These are phyloP conservation scores for Leptodactylus fallax DNA, from an alignment of 2,797 vertebrate genomes.

Conservation along the genomic window DNA sequence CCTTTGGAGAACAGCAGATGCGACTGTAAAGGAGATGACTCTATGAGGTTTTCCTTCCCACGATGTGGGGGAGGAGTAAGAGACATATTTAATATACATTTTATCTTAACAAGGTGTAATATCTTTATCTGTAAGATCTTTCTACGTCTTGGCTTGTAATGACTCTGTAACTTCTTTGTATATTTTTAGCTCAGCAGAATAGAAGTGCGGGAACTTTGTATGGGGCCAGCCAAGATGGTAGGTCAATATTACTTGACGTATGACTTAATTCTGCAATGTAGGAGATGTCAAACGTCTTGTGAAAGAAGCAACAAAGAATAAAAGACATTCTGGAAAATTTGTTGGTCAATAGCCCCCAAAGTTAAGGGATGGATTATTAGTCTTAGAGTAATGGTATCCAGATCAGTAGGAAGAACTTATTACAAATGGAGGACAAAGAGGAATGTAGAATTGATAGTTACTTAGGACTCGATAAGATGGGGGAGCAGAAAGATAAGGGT, in stretches of 20 bases:
- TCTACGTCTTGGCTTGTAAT: neutral
- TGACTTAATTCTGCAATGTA: neutral
- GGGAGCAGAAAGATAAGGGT: neutral
- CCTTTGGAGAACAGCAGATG: constrained; percentile 30
- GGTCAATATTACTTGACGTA: neutral
- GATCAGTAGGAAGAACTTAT: neutral
- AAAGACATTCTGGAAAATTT: neutral
- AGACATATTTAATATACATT: neutral
- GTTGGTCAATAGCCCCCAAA: neutral
- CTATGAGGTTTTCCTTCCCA: neutral
- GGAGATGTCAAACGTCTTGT: neutral
- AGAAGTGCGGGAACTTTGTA: neutral
- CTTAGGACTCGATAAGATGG: no score
- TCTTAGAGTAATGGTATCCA: neutral
- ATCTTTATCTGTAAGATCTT: neutral
- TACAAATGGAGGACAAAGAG: neutral
- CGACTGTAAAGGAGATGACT: neutral
- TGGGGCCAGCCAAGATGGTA: constrained; percentile 39
- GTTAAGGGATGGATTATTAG: neutral
- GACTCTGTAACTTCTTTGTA: neutral
- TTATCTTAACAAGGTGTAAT: neutral
- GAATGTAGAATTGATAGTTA: neutral
- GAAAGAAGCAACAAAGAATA: neutral
- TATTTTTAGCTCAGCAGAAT: constrained; percentile 47
- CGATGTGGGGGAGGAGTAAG: neutral